Percentiles rank a stretch among this genome's conserved stretches.
Evolutionary conservation across 2,797 vertebrate genomes (phyloP).

Genomic region (Amazona ochrocephala): DNA sequence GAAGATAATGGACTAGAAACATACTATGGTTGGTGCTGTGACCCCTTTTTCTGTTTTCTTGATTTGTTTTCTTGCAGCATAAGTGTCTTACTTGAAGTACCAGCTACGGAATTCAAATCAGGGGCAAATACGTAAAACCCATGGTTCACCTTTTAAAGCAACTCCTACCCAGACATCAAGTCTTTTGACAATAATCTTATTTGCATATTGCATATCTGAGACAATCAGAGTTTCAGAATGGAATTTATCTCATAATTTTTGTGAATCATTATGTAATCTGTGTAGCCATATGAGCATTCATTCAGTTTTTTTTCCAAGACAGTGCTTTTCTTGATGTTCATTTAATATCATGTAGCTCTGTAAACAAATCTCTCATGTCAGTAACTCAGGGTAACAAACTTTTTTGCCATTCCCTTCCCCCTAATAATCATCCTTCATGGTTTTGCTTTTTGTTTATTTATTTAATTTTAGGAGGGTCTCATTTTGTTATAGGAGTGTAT

Average conservation of each 20-base stretch:
- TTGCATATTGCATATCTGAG: background rate
- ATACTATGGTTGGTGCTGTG: background rate
- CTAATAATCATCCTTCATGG: background rate
- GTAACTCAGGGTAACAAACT: background rate
- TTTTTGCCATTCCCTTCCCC: background rate
- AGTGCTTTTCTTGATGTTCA: background rate
- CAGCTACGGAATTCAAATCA: background rate
- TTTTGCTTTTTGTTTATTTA: background rate
- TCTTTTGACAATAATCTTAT: background rate
- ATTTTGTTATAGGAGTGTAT: background rate
- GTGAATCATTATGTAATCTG: background rate
- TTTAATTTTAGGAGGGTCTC: background rate
- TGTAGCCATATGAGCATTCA: background rate
- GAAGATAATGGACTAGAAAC: background rate
- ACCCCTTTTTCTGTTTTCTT: background rate
- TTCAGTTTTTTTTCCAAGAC: background rate
- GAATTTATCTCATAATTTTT: background rate
- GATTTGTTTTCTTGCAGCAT: background rate
- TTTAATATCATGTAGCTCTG: background rate
- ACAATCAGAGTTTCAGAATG: background rate
- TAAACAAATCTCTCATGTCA: background rate
- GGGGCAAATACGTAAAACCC: fast-evolving
- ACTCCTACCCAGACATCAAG: background rate
- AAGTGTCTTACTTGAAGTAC: background rate
- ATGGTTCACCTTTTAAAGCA: background rate